These are phyloP conservation scores for Gryon sp. DNA, from an alignment of 1,140 invertebrate genomes.

Conservation along the genomic window DNA sequence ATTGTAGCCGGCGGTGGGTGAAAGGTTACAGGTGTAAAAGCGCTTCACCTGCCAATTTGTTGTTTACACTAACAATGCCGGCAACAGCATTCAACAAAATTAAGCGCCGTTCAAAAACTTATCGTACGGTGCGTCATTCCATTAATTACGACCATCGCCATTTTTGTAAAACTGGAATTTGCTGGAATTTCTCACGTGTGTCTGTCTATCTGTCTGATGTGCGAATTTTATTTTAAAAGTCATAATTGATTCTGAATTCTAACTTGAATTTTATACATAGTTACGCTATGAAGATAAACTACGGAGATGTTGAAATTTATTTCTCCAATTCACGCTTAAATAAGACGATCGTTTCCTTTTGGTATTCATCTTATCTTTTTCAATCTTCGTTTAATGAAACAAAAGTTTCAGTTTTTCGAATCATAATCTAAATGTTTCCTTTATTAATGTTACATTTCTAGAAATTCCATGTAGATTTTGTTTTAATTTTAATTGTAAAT, in stretches of 20 bases:
- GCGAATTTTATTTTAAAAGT: slow-evolving; percentile 22
- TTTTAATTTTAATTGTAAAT: too few relatives aligned
- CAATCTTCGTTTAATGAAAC: too few relatives aligned
- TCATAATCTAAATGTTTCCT: too few relatives aligned
- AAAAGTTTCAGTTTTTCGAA: too few relatives aligned
- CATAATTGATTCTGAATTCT: slow-evolving; percentile 17
- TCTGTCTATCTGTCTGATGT: slow-evolving; percentile 18
- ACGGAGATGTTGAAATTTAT: slow-evolving; percentile 3
- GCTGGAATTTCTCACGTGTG: slow-evolving; percentile 38
- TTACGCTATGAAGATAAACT: background rate
- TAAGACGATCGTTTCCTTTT: too few relatives aligned
- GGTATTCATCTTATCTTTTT: too few relatives aligned
- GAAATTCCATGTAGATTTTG: too few relatives aligned
- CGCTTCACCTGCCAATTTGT: slow-evolving; percentile 21
- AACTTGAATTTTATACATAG: slow-evolving; percentile 10
- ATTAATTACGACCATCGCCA: slow-evolving; percentile 37
- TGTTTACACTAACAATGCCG: slow-evolving; percentile 4
- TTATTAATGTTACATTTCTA: too few relatives aligned
- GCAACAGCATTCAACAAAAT: too few relatives aligned
- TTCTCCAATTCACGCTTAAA: too few relatives aligned
- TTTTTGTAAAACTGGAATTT: slow-evolving; percentile 32
- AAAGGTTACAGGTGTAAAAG: slow-evolving; percentile 43
- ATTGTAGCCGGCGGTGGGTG: slow-evolving; percentile 16
- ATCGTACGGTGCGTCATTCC: slow-evolving; percentile 4
- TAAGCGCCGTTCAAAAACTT: slow-evolving; percentile 26